phyloP scores from a whole-genome alignment of 2,888 invertebrate species.

The Oxystoma pomonae region DNA sequence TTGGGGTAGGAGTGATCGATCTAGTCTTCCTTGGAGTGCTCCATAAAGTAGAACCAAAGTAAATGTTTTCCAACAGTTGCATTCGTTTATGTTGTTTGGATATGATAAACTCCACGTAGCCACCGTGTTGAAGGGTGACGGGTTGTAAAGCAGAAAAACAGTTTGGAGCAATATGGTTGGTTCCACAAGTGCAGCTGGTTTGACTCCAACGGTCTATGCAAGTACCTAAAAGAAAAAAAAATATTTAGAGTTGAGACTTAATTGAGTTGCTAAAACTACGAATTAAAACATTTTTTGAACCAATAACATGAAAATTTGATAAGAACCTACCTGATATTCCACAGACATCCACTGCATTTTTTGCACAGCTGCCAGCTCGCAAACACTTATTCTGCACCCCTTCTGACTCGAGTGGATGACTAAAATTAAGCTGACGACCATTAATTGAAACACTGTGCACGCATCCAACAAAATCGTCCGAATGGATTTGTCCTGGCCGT shows the following conservation, averaged over 20 bases:
- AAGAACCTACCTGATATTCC: slow-evolving; percentile 8
- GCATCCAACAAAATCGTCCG: slow-evolving; percentile 92
- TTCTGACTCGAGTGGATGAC: slow-evolving; percentile 67
- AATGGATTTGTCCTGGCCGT: slow-evolving; percentile 83
- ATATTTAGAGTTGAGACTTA: no score
- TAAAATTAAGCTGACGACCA: slow-evolving; percentile 77
- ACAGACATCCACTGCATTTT: slow-evolving; percentile 54
- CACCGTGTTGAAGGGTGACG: slow-evolving; percentile 72
- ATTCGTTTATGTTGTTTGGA: slow-evolving; percentile 83
- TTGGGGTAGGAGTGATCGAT: slow-evolving; percentile 22
- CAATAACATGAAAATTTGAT: no score
- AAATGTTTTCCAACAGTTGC: slow-evolving; percentile 77
- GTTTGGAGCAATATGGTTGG: slow-evolving; percentile 67
- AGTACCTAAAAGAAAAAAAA: slow-evolving; percentile 54
- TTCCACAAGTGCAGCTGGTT: slow-evolving; percentile 68
- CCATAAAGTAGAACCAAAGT: slow-evolving; percentile 71
- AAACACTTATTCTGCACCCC: slow-evolving; percentile 75
- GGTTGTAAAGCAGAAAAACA: slow-evolving; percentile 77
- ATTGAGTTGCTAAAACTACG: no score
- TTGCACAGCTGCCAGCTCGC: slow-evolving; percentile 62
- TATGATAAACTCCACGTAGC: slow-evolving; percentile 71
- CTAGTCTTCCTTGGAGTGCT: slow-evolving; percentile 34
- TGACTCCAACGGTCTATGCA: slow-evolving; percentile 86
- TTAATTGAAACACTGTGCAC: slow-evolving; percentile 88
- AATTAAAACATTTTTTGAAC: no score